Percentiles rank a stretch among this genome's conserved stretches.
Conservation (phyloP, 2,113 vertebrate species). For the Mandrillus leucophaeus region DNA sequence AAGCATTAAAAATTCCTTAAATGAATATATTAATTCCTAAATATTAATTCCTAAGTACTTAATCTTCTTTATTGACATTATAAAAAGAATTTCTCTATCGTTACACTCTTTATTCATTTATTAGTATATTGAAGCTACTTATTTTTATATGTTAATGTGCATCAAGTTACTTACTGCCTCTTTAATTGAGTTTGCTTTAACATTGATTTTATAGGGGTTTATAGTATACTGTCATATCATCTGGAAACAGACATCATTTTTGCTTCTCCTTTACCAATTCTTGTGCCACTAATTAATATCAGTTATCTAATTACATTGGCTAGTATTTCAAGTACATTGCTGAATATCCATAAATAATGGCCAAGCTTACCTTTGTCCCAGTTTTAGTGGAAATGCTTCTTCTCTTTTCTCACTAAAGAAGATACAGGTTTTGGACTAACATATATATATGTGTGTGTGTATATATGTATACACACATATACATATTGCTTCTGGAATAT, state of each 20-base stretch:
- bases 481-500: not conserved
- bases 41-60: slow-evolving; percentile 3
- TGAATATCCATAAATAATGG: not conserved
- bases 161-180: not conserved
- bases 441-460: not conserved
- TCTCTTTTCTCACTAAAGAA: not conserved
- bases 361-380: not conserved
- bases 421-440: not conserved
- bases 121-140: not conserved
- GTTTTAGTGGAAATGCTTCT: not conserved
- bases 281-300: not conserved
- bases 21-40: not conserved
- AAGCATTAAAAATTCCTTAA: not conserved
- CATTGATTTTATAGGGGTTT: not conserved
- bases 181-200: not conserved
- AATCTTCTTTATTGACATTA: not conserved
- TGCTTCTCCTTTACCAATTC: not conserved
- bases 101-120: not conserved
- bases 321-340: not conserved
- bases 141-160: not conserved
- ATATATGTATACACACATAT: not conserved
- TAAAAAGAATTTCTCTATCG: not conserved
- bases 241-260: not conserved
- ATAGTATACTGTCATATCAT: not conserved
- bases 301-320: not conserved